These are phyloP conservation scores for Ganaspis brasiliensis DNA, from an alignment of 2,888 invertebrate species.

Conservation along the genomic window DNA sequence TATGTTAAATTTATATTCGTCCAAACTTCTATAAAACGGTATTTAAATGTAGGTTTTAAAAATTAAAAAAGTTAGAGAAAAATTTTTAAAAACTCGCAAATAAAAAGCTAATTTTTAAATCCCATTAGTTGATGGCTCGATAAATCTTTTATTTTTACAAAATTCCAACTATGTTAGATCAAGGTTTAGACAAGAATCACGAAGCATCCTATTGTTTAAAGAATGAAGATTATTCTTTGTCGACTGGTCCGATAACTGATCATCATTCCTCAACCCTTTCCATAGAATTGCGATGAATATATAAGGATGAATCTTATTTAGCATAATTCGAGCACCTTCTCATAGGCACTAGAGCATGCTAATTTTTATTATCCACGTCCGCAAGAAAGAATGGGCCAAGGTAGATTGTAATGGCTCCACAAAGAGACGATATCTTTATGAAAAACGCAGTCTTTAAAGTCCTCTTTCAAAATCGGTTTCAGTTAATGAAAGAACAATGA, in stretches of 20 bases:
- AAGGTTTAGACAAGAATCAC: constrained; percentile 14
- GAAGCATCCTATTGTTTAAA: not conserved
- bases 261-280: not conserved
- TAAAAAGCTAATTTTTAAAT: too few relatives aligned
- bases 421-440: constrained; percentile 27
- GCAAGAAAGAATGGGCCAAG: constrained; percentile 43
- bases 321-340: constrained; percentile 27
- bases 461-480: constrained; percentile 13
- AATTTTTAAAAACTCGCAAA: too few relatives aligned
- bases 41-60: too few relatives aligned
- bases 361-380: constrained; percentile 39
- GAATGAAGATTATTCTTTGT: constrained; percentile 17
- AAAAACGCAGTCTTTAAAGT: constrained; percentile 35
- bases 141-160: not conserved
- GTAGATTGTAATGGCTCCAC: constrained; percentile 23
- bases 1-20: too few relatives aligned
- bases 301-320: constrained; percentile 1
- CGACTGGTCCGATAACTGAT: constrained; percentile 7
- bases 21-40: too few relatives aligned
- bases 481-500: constrained; percentile 40
- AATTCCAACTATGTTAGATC: not conserved
- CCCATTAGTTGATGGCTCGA: not conserved
- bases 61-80: too few relatives aligned
- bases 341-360: constrained; percentile 24
- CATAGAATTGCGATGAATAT: not conserved